Evolutionary conservation across 2,888 invertebrate genomes (phyloP), one percentile per base, ranked within the genome.

Genomic region (Himalopsyche anomala): DNA sequence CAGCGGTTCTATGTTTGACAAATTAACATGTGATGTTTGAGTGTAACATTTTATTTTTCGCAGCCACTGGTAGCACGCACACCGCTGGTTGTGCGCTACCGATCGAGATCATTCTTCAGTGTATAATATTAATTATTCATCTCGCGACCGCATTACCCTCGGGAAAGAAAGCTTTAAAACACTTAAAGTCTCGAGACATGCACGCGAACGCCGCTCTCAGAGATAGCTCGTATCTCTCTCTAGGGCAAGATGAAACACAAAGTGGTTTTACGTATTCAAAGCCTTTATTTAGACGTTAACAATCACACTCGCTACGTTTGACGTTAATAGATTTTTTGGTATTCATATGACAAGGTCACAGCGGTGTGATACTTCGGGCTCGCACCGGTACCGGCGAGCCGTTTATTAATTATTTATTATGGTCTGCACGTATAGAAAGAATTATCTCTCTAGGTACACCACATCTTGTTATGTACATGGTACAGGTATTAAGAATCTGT

Each of bases 131-230:
- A 74, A 74, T 74, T 74, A 74, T 74, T 74, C 74, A 74, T 74
- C 74, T 74, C 74, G 74, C 74, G 74, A 74, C 74, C 74, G 74
- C 74, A 74, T 74, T 74, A 74, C 74, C 74, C 74, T 38, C 74
- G 74, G 74, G 74, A 74, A 74, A 74, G 74, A 74, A 74, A 74
- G 74, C 74, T 74, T 74, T 74, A 74, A 74, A 74, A 74, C 74
- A 74, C 74, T 74, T 74, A 74, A 74, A 74, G 74, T 74, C 74
- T 74, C 74, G 74, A 36, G 74, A 74, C 74, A 74, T 74, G 74
- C 36, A 74, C 74, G 36, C 74, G 74, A 74, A 74, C 74, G 74
- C 74, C 38, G 74, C 74, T 74, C 74, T 74, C 38, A 74, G 74
- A 74, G 74, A 74, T 74, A 74, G 36, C 74, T 74, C 36, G 74